phyloP scores from a whole-genome alignment of 2,888 invertebrate species.

The Seladonia tumulorum region DNA sequence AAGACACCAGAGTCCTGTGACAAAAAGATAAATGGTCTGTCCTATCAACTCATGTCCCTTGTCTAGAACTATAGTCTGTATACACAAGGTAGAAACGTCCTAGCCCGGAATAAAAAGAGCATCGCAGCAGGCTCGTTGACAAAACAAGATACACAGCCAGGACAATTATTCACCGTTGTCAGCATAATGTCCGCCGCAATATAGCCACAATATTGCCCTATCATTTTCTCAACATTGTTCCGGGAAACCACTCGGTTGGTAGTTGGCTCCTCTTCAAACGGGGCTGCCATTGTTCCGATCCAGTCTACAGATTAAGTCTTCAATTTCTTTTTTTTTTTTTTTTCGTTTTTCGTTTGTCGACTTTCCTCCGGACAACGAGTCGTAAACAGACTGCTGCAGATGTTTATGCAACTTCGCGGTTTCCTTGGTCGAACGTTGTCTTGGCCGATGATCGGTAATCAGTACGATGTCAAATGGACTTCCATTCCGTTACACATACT shows the following conservation, averaged over 20 bases:
- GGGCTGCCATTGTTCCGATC: not conserved
- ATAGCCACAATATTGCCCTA: not conserved
- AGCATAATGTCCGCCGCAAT: not conserved
- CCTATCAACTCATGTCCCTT: not conserved
- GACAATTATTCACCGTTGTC: not conserved
- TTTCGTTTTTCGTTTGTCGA: not conserved
- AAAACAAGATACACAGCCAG: not conserved
- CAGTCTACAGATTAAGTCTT: not conserved
- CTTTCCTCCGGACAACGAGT: not conserved
- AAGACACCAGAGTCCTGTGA: not conserved
- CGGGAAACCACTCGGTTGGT: not conserved
- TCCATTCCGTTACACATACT: not conserved
- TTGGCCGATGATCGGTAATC: too few relatives aligned
- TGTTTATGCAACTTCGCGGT: not conserved
- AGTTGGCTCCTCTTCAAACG: constrained; percentile 4
- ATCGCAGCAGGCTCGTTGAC: not conserved
- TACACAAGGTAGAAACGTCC: not conserved
- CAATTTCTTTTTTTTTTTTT: not conserved
- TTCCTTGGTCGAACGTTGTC: not conserved
- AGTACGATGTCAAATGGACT: too few relatives aligned
- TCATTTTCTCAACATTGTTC: not conserved
- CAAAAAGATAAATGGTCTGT: not conserved
- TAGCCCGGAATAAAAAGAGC: not conserved
- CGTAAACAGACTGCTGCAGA: not conserved
- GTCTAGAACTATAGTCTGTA: not conserved